These are phyloP conservation scores for Drosophila murphyi DNA, from an alignment of 1,140 invertebrate genomes.

Conservation along the genomic window DNA sequence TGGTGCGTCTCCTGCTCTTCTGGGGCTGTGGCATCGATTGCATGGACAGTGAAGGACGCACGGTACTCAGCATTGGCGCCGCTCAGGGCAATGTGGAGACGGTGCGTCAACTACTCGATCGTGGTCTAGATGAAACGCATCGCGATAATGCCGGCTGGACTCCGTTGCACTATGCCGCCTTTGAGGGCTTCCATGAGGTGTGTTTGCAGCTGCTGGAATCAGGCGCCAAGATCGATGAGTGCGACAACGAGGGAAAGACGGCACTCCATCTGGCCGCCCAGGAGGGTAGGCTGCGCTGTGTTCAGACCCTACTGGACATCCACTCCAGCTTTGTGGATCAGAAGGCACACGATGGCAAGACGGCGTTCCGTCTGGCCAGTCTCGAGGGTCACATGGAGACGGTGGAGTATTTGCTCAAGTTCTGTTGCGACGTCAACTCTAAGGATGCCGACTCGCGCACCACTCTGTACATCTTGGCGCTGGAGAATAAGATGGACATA, in stretches of 20 bases:
- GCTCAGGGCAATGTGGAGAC: conserved; percentile 94
- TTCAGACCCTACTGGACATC: conserved; percentile 79
- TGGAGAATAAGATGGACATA: conserved; percentile 95
- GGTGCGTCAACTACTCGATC: conserved; percentile 94
- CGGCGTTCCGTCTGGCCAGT: conserved; percentile 90
- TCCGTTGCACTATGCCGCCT: conserved; percentile 95
- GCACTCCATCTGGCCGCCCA: conserved; percentile 95
- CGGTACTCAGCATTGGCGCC: conserved; percentile 93
- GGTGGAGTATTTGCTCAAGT: conserved; percentile 89
- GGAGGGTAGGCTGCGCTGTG: conserved; percentile 88
- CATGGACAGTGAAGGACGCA: conserved; percentile 95
- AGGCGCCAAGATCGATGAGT: conserved; percentile 95
- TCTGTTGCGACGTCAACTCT: conserved; percentile 94
- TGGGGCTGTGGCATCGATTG: conserved; percentile 96
- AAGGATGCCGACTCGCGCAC: conserved; percentile 96
- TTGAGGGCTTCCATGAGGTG: conserved; percentile 95
- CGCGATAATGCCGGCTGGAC: conserved; percentile 97
- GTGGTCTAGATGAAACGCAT: conserved; percentile 95
- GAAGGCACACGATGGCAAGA: conserved; percentile 96
- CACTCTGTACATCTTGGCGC: conserved; percentile 95
- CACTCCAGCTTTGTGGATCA: conserved; percentile 89
- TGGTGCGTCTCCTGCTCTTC: conserved; percentile 92
- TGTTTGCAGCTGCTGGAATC: conserved; percentile 94
- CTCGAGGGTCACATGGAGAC: conserved; percentile 91
- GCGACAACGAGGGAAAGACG: conserved; percentile 97